Conservation (phyloP, 1,140 invertebrate genomes). For the Ceratina japonica region DNA sequence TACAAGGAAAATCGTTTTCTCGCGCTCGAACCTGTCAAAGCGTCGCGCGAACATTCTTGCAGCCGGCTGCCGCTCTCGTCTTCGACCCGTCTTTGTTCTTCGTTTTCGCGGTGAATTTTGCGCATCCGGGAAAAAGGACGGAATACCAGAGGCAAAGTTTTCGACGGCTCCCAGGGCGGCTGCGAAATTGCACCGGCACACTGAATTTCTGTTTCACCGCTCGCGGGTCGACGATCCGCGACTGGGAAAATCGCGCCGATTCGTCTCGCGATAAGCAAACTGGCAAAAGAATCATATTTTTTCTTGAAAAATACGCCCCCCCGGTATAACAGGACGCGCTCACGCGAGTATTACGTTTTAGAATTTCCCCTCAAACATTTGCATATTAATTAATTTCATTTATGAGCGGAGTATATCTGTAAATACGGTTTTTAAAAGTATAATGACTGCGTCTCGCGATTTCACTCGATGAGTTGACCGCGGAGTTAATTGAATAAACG, state of each 20-base stretch:
- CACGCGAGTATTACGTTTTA: too few species aligned
- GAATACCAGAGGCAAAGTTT: conserved; percentile 24
- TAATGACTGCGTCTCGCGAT: too few species aligned
- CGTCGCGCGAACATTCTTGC: neutral
- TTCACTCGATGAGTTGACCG: too few species aligned
- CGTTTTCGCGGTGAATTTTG: neutral
- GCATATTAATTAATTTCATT: too few species aligned
- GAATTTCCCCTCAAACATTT: too few species aligned
- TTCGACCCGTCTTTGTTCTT: neutral
- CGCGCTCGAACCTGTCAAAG: neutral
- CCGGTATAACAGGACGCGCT: too few species aligned
- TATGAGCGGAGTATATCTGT: too few species aligned
- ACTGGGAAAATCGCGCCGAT: neutral
- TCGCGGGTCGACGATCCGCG: neutral
- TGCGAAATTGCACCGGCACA: conserved; percentile 12
- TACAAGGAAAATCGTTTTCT: conserved; percentile 12
- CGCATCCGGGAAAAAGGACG: neutral
- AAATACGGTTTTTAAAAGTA: too few species aligned
- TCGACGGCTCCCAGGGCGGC: neutral
- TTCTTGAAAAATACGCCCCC: too few species aligned
- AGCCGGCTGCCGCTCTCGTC: too few species aligned
- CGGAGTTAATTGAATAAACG: too few species aligned
- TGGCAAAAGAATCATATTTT: neutral
- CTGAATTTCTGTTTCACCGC: neutral
- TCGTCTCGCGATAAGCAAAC: conserved; percentile 13